phyloP scores from a whole-genome alignment of 2,797 vertebrate species.

The Lepidocolaptes lacrymiger region DNA sequence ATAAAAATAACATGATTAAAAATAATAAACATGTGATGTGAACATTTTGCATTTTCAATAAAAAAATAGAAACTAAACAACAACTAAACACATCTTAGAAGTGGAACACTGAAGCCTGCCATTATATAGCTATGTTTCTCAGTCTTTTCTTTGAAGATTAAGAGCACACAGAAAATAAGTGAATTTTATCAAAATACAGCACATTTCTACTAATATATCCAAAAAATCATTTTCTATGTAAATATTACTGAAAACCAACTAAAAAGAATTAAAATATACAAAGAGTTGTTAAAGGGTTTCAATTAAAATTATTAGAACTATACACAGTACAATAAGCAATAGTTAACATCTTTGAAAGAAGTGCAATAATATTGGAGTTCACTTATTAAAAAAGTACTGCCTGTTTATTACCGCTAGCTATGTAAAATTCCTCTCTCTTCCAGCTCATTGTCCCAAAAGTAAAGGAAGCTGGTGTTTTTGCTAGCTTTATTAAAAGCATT shows the following conservation, averaged over 20 bases:
- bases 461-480: constrained; percentile 56
- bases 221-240: constrained; percentile 82
- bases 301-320: constrained; percentile 83
- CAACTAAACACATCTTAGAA: constrained; percentile 60
- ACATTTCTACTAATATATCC: constrained; percentile 79
- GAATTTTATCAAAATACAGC: constrained; percentile 83
- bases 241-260: constrained; percentile 79
- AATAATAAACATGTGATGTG: constrained; percentile 43
- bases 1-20: constrained; percentile 44
- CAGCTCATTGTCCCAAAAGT: constrained; percentile 49
- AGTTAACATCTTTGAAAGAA: constrained; percentile 81
- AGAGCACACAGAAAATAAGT: constrained; percentile 78
- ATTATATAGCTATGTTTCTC: constrained; percentile 74
- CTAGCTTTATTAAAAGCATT: constrained; percentile 66
- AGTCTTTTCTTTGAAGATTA: constrained; percentile 76
- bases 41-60: constrained; percentile 55
- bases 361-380: constrained; percentile 78
- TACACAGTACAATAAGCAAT: constrained; percentile 83
- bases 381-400: constrained; percentile 74
- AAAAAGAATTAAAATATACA: constrained; percentile 86
- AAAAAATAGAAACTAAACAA: constrained; percentile 52
- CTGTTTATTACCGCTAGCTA: constrained; percentile 60
- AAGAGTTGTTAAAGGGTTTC: constrained; percentile 91
- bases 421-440: constrained; percentile 30
- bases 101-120: constrained; percentile 65